Evolutionary conservation across 2,113 vertebrate species (phyloP), one percentile per base, ranked within the genome.

Genomic region (Salvelinus alpinus): DNA sequence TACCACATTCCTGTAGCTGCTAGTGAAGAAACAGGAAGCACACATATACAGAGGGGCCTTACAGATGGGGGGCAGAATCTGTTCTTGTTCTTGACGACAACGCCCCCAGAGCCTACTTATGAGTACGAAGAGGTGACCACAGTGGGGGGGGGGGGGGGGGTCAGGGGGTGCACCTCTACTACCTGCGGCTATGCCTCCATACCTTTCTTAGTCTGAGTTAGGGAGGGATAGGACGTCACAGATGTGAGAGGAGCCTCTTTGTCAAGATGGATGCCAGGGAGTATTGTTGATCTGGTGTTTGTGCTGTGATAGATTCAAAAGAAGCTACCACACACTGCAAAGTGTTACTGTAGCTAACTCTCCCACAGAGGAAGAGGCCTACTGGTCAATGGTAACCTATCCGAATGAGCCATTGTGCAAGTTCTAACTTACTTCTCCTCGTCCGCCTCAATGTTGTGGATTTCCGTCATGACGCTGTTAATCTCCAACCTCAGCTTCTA

Each of bases 401-500:
- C 34, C 24, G 22, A 38, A 51, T 51, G 2, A 75, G 29, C 14
- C 14, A 5, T 24, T 64, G 16, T 47, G 20, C 54, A 8, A 71
- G 3, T 38, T 74, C 59, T 13, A 62, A 85, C 95, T 95, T 85
- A 96, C 92, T 91, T 95, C 78, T 95, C 92, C 70, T 95, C 88
- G 8, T 84, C 81, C 0, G 29, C 73, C 70, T 95, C 92, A 38
- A 93, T 92, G 79, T 85, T 65, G 80, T 94, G 93, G 0, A 95
- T 93, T 64, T 95, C 92, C 6, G 94, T 88, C 73, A 90, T 91
- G 76, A 94, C 81, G 29, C 89, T 88, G 16, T 88, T 89, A 7
- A 96, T 95, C 76, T 97, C 92, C 29, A 94, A 76, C 77, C 95
- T 95, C 74, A 96, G 90, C 77, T 92, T 96, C 96, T 98, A 90